A percentile compares a stretch with the other conserved stretches of the same genome.
Evolutionary conservation across 2,888 invertebrate species (phyloP).

Genomic region (Drosophila macrospina): DNA sequence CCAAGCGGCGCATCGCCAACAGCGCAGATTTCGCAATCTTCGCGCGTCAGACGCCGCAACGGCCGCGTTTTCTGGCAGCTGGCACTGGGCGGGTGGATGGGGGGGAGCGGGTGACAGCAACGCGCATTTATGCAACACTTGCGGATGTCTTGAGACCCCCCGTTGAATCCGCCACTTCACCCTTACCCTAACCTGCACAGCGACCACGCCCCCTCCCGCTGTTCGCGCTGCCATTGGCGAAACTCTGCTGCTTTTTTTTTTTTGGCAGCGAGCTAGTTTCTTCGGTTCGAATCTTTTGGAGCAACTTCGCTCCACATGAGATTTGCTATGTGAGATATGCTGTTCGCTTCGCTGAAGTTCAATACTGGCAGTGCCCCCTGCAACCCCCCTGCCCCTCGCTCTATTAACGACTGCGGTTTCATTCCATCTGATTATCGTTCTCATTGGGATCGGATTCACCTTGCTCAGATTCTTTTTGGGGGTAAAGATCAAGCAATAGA

Average conservation of each 20-base stretch:
- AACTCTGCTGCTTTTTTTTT: constrained; percentile 25
- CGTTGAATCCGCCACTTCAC: constrained; percentile 11
- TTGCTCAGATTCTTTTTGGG: constrained; percentile 48
- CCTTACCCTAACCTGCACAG: constrained; percentile 1
- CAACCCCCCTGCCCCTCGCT: background rate
- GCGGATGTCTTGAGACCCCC: constrained; percentile 53
- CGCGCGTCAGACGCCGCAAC: constrained; percentile 25
- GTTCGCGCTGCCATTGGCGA: constrained; percentile 13
- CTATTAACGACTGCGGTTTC: background rate
- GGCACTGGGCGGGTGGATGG: background rate
- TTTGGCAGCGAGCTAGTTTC: constrained; percentile 16
- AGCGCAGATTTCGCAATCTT: constrained; percentile 67
- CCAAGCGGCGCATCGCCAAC: constrained; percentile 76
- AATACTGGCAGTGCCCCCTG: constrained; percentile 48
- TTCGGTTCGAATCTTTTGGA: constrained; percentile 33
- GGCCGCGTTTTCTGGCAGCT: constrained; percentile 28
- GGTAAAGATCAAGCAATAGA: constrained; percentile 19
- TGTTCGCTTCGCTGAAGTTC: constrained; percentile 80
- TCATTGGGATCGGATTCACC: constrained; percentile 52
- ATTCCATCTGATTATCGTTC: constrained; percentile 45
- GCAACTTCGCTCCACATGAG: constrained; percentile 39
- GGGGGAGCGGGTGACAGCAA: constrained; percentile 30
- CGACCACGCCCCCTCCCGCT: constrained; percentile 24
- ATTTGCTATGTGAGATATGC: constrained; percentile 51
- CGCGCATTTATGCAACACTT: constrained; percentile 71